These are phyloP conservation scores for Gobius niger DNA, from an alignment of 2,113 vertebrate species.

Conservation along the genomic window DNA sequence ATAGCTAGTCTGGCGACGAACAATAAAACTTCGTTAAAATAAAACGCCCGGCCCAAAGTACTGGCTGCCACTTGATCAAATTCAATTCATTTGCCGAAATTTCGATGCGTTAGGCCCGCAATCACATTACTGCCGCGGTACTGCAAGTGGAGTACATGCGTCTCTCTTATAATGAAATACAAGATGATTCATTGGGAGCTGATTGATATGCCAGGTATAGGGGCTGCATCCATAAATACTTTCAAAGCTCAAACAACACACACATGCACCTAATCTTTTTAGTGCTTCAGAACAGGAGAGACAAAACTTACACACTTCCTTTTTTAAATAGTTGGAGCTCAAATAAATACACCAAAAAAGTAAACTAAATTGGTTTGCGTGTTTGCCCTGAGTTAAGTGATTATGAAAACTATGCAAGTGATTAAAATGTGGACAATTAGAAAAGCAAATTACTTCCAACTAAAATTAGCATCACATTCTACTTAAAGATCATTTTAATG, in stretches of 20 bases:
- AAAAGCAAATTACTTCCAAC: not conserved
- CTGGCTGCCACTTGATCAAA: not conserved
- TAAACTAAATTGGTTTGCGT: not conserved
- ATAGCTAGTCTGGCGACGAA: not conserved
- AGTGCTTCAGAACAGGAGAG: not conserved
- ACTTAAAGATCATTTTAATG: not conserved
- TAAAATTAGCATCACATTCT: not conserved
- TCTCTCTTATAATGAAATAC: conserved; percentile 28
- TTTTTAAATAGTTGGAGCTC: not conserved
- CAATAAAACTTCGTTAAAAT: conserved; percentile 7
- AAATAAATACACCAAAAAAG: not conserved
- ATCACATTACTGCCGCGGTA: conserved; percentile 26
- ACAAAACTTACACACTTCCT: not conserved
- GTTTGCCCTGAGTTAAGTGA: not conserved
- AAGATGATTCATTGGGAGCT: conserved; percentile 30
- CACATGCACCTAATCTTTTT: conserved; percentile 3
- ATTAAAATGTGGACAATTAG: not conserved
- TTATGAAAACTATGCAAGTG: not conserved
- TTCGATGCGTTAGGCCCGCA: conserved; percentile 5
- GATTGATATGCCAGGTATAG: conserved; percentile 34
- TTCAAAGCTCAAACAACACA: conserved; percentile 16
- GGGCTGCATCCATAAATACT: conserved; percentile 26
- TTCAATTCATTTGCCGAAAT: conserved; percentile 16
- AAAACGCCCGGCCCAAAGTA: conserved; percentile 10
- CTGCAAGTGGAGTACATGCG: conserved; percentile 17